phyloP scores from a whole-genome alignment of 1,140 invertebrate species.

The Hylyphantes graminicola region DNA sequence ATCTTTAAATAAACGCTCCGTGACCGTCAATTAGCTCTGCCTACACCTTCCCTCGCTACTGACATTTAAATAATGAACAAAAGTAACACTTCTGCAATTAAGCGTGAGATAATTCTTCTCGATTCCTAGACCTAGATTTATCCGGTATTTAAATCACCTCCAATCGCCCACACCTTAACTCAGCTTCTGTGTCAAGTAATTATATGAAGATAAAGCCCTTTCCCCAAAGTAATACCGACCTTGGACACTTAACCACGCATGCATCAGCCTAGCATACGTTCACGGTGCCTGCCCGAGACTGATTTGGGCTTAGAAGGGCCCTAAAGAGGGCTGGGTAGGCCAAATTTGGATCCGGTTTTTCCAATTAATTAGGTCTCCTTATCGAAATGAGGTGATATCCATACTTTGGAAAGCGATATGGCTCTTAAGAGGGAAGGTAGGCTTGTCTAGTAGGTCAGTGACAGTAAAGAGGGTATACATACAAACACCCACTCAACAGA shows the following conservation, averaged over 20 bases:
- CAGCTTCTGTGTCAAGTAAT: no score
- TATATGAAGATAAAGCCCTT: no score
- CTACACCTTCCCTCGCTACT: no score
- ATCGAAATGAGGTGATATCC: slow-evolving; percentile 27
- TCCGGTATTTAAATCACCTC: no score
- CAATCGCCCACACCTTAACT: no score
- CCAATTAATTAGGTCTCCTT: slow-evolving; percentile 40
- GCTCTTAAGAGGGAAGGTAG: background rate
- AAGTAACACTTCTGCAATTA: no score
- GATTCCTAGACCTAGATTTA: no score
- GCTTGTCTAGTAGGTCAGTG: slow-evolving; percentile 28
- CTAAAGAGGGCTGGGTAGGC: slow-evolving; percentile 9
- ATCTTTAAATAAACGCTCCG: no score
- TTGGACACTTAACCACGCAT: slow-evolving; percentile 4
- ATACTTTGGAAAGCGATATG: slow-evolving; percentile 17
- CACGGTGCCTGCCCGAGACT: background rate
- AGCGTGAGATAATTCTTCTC: no score
- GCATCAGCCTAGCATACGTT: background rate
- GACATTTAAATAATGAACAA: no score
- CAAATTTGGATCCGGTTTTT: slow-evolving; percentile 23
- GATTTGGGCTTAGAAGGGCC: background rate
- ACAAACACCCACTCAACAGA: no score
- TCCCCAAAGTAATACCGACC: background rate
- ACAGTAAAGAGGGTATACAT: background rate
- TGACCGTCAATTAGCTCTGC: no score